phyloP scores from a whole-genome alignment of 30 jellyfish, hydroid and myxozoan species.

The Chrysaora quinquecirrha region DNA sequence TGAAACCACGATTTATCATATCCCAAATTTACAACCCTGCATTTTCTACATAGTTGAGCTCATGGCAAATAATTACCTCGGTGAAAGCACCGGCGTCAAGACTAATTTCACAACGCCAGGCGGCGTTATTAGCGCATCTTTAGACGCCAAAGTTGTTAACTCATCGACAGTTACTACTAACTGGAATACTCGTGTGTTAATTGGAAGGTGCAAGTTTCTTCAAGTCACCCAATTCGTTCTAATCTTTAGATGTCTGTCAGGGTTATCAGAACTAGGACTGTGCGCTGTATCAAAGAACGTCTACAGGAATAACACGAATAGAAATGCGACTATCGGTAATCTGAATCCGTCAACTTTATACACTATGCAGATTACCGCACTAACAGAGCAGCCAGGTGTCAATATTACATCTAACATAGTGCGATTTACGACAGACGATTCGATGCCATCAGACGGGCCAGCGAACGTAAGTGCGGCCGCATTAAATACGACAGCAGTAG shows the following conservation, averaged over 20 bases:
- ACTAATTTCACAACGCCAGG: constrained; percentile 50
- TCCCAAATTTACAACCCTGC: constrained; percentile 27
- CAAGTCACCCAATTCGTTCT: constrained; percentile 35
- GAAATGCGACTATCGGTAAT: not conserved
- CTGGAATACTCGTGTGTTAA: constrained; percentile 14
- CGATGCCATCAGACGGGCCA: constrained; percentile 31
- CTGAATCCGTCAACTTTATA: constrained; percentile 53
- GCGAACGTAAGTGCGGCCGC: not conserved
- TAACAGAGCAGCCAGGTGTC: constrained; percentile 19
- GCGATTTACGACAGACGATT: constrained; percentile 3
- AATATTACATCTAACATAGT: constrained; percentile 22
- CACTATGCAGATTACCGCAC: constrained; percentile 19
- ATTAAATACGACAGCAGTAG: constrained; percentile 20
- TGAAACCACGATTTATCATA: not conserved
- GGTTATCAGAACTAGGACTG: constrained; percentile 23
- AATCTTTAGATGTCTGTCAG: constrained; percentile 16
- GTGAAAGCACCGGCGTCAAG: constrained; percentile 40
- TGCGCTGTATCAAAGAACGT: constrained; percentile 4
- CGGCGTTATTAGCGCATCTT: constrained; percentile 27
- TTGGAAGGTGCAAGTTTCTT: constrained; percentile 24
- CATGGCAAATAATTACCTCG: constrained; percentile 25
- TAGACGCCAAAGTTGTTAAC: not conserved
- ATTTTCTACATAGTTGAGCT: constrained; percentile 21
- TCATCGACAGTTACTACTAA: constrained; percentile 16
- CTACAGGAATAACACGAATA: not conserved